Conservation (phyloP, 2,888 invertebrate species). For the Cerceris rybyensis region DNA sequence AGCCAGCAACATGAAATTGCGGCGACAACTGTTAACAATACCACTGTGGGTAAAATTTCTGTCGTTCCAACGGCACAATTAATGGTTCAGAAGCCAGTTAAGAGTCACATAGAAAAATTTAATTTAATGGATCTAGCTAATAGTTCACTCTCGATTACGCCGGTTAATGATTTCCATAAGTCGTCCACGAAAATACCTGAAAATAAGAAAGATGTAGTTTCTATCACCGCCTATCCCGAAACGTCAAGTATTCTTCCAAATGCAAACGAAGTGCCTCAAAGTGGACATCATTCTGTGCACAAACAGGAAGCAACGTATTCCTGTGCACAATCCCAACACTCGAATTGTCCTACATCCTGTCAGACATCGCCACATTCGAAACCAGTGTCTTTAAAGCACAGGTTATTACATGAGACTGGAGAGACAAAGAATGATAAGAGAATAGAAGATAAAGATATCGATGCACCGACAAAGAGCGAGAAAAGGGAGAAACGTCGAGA, state of each 20-base stretch:
- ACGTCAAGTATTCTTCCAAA: slow-evolving; percentile 55
- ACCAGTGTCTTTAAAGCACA: slow-evolving; percentile 69
- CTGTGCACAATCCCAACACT: slow-evolving; percentile 50
- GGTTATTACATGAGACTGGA: slow-evolving; percentile 69
- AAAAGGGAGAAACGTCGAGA: slow-evolving; percentile 63
- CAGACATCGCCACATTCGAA: slow-evolving; percentile 61
- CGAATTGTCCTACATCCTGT: slow-evolving; percentile 45
- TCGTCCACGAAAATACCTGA: slow-evolving; percentile 66
- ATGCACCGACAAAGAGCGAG: slow-evolving; percentile 66
- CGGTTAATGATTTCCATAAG: slow-evolving; percentile 77
- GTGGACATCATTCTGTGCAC: slow-evolving; percentile 58
- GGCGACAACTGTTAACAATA: slow-evolving; percentile 48
- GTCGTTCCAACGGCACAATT: slow-evolving; percentile 75
- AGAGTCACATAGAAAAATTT: slow-evolving; percentile 72
- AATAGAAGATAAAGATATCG: slow-evolving; percentile 68
- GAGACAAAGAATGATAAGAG: slow-evolving; percentile 68
- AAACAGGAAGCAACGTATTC: slow-evolving; percentile 59
- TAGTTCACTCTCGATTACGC: slow-evolving; percentile 78
- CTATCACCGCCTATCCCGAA: slow-evolving; percentile 77
- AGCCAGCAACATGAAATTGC: slow-evolving; percentile 58
- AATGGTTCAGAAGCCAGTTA: slow-evolving; percentile 72
- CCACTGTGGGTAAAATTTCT: slow-evolving; percentile 72
- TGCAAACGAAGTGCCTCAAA: slow-evolving; percentile 60
- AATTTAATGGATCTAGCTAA: slow-evolving; percentile 76
- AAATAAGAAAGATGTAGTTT: slow-evolving; percentile 75